Conservation (phyloP, 2,797 vertebrate genomes). For the Bradypodion pumilum region DNA sequence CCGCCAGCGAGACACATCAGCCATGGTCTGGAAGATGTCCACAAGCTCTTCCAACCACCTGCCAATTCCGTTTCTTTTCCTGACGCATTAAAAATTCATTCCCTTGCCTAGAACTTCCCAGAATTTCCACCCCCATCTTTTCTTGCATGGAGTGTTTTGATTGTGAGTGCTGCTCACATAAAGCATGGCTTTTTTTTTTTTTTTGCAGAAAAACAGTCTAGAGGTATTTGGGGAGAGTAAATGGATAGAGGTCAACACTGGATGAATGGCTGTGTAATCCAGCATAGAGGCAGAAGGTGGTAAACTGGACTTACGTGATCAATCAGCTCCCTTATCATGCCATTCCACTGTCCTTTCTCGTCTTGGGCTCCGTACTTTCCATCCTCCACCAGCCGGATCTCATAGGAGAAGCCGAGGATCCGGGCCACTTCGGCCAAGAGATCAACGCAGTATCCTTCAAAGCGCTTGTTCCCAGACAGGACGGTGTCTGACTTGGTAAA, state of each 20-base stretch:
- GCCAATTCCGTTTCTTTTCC: neutral
- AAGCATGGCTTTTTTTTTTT: no score
- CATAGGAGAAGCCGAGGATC: constrained; percentile 94
- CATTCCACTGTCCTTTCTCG: constrained; percentile 98
- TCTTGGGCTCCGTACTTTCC: constrained; percentile 95
- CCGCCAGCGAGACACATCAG: no score
- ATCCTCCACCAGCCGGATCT: constrained; percentile 94
- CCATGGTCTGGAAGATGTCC: no score
- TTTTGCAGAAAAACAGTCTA: neutral
- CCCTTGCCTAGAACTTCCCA: no score
- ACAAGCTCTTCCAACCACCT: neutral
- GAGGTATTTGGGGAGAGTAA: neutral
- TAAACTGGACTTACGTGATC: constrained; percentile 90
- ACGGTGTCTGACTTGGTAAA: constrained; percentile 97
- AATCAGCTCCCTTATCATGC: constrained; percentile 96
- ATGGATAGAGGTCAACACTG: neutral
- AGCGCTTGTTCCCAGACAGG: constrained; percentile 93
- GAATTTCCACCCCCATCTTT: neutral
- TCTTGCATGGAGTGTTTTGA: neutral
- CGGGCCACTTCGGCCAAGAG: constrained; percentile 92
- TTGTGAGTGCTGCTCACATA: no score
- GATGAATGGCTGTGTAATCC: rapidly evolving
- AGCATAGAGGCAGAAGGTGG: neutral
- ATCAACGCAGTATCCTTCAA: constrained; percentile 98
- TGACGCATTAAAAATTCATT: neutral